Percentiles rank a stretch among this genome's conserved stretches.
Conservation (phyloP, 2,797 vertebrate species). For the Diplodus sargus region DNA sequence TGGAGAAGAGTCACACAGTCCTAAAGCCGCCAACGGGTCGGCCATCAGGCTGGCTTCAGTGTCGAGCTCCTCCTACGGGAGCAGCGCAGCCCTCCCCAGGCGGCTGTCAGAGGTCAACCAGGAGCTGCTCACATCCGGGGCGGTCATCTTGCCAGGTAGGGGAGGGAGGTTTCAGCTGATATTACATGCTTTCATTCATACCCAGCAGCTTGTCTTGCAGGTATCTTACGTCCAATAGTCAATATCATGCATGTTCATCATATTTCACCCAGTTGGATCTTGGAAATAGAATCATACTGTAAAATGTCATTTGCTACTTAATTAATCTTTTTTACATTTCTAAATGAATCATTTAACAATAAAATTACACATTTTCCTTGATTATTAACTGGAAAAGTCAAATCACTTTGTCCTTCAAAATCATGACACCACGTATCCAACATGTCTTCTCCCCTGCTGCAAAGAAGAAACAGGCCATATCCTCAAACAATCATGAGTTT, state of each 20-base stretch:
- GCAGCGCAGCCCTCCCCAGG: conserved; percentile 62
- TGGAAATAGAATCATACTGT: background rate
- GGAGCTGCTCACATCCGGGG: conserved; percentile 85
- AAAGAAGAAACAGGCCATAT: background rate
- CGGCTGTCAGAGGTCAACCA: conserved; percentile 82
- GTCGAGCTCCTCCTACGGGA: conserved; percentile 44
- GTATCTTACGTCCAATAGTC: background rate
- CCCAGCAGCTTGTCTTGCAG: too few relatives aligned
- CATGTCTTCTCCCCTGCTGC: background rate
- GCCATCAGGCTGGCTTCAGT: conserved; percentile 40
- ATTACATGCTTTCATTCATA: background rate
- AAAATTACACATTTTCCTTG: too few relatives aligned
- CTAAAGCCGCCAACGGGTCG: conserved; percentile 63
- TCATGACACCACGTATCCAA: background rate
- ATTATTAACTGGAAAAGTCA: too few relatives aligned
- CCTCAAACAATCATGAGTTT: too few relatives aligned
- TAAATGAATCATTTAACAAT: too few relatives aligned
- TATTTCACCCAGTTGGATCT: background rate
- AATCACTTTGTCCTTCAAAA: background rate
- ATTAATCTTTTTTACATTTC: too few relatives aligned
- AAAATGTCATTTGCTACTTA: too few relatives aligned
- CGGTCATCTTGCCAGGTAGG: conserved; percentile 86
- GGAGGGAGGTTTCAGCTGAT: background rate
- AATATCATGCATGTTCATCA: background rate
- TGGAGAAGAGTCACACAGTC: conserved; percentile 60